These are phyloP conservation scores for Paguma larvata DNA, from an alignment of 2,797 vertebrate genomes.

Conservation along the genomic window DNA sequence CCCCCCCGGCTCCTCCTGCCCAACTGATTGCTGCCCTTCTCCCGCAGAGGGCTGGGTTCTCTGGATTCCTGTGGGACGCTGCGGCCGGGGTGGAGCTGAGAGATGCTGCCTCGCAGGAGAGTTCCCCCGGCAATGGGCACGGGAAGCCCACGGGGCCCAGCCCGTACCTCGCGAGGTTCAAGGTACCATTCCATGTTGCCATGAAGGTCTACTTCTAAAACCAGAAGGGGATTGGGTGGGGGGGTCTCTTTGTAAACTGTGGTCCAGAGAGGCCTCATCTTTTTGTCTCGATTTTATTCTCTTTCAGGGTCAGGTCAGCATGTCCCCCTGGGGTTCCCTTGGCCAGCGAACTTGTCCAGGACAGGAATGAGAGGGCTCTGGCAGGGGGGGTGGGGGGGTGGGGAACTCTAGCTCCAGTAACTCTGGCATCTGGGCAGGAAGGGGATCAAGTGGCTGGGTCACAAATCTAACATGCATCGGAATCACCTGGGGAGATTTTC, in stretches of 20 bases:
- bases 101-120: conserved; percentile 89
- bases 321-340: neutral
- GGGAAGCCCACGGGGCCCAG: conserved; percentile 87
- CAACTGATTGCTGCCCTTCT: neutral
- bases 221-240: neutral
- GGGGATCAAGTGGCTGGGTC: neutral
- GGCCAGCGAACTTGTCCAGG: neutral
- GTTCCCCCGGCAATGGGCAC: conserved; percentile 90
- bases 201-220: neutral
- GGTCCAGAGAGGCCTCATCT: neutral
- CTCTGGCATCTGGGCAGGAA: neutral
- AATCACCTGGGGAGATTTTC: neutral
- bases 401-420: too few species aligned
- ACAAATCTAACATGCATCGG: neutral
- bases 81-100: conserved; percentile 93
- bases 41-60: conserved; percentile 91
- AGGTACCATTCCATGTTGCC: conserved; percentile 86
- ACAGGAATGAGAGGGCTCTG: neutral
- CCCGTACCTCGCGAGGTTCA: conserved; percentile 93
- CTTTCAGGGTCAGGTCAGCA: neutral
- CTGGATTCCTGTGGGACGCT: conserved; percentile 96
- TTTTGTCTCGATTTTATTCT: neutral
- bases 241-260: neutral
- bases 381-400: neutral
- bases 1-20: neutral